Base-by-base conservation (phyloP, 2,113 vertebrate genomes). In the Poeciliopsis prolifica region DNA sequence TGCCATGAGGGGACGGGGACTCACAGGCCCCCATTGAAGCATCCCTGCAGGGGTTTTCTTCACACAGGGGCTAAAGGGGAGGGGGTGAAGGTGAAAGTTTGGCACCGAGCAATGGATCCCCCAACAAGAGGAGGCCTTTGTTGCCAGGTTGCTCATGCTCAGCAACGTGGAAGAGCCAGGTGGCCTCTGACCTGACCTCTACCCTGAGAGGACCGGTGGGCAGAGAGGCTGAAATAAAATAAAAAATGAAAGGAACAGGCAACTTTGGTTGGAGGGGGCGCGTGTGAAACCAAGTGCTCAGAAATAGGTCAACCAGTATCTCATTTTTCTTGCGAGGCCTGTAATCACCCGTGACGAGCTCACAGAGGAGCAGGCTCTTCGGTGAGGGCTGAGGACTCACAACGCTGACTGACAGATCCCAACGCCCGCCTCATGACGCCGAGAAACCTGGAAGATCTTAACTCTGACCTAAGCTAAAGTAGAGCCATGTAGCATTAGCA, bases 121-220 rank as follows among this genome's bases (percentile, higher is more conserved):
- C 81, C 78, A 94, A 96, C 93, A 93, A 67, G 93, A 91, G 75
- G 79, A 77, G 86, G 91, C 87, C 94, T 93, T 94, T 96, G 96
- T 94, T 95, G 95, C 86, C 92, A 95, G 95, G 95, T 93, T 93
- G 91, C 95, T 96, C 77, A 94, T 66, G 35, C 86, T 86, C 74
- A 24, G 77, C 80, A 77, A 84, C 74, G 84, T 86, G 76, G 82
- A 33, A 2, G 95, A 97, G 95, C 94, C 96, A 83, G 65, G 89
- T 84, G 96, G 95, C 92, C 97, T 97, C 91, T 96, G 97, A 83
- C 96, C 97, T 90, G 96, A 96, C 94, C 95, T 96, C 91, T 94
- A 70, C 75, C 68, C 76, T 4, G 58, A 62, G 74, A 19, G 77
- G 72, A 79, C 86, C 79, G 63, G 88, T 88, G 83, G 95, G 90